Base-by-base conservation (phyloP, 2,888 invertebrate species). In the Oscheius sp. region DNA sequence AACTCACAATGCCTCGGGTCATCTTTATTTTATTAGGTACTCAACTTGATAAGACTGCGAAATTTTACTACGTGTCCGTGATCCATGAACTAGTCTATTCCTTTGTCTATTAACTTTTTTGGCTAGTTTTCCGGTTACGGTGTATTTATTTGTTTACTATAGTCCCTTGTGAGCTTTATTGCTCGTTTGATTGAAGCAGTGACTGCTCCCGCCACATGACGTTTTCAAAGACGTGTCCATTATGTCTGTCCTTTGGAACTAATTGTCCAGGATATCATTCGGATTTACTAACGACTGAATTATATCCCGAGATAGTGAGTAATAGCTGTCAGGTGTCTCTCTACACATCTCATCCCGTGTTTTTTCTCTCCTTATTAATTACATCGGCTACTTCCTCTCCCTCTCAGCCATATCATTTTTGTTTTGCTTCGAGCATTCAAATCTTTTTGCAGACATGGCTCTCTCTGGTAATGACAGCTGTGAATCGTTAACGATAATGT, bases 401-500 rank as follows among this genome's bases (percentile, higher is more conserved):
- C 47, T 24, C 24, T 20, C 22, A 47, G 5, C 4, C 22, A 9
- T 24, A 4, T 47, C 3, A 33, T 36, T 33, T 54, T 2, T 33
- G 8, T 54, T 38, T 41, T 41, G 2, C 12, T 44, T 24, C 5
- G 17, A 36, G 12, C 22, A 2, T 33, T n/a, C 50, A 1, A 6
- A 26, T 50, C n/a, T 26, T 26, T 24, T 24, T 50, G 26, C 22
- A 50, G 24, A 50, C 17, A 54, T 32, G 54, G 20, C 54, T 9
- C 28, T 22, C 24, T 59, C 64, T 2, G 33, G n/a, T 1, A 77
- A 77, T 57, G 74, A 73, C 49, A 68, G 72, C 38, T 77, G 77
- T 66, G 74, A 75, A 22, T 50, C 44, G 12, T 72, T 63, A 8
- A 36, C 44, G 8, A 47, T 64, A 20, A 68, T 82, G 32, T 83